Evolutionary conservation across 2,113 vertebrate genomes (phyloP).

Genomic region (Phocoena phocoena): DNA sequence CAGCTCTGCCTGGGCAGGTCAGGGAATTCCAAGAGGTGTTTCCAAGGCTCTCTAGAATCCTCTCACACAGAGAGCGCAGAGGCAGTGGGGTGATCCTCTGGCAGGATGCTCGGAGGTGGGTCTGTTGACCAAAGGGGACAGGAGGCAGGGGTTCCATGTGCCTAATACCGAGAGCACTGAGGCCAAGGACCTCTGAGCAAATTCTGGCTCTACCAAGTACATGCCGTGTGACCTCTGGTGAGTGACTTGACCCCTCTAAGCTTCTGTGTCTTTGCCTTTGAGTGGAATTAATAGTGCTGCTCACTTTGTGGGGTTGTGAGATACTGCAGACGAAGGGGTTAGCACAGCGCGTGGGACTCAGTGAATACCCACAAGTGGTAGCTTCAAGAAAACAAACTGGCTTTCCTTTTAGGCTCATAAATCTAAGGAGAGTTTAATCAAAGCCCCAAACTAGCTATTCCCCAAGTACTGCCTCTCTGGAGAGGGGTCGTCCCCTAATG

Average conservation of each 20-base stretch:
- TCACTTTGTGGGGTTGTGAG: neutral
- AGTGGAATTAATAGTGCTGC: neutral
- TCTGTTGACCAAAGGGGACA: neutral
- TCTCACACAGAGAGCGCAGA: accelerated
- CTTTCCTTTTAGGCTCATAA: conserved; percentile 46
- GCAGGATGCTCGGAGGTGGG: neutral
- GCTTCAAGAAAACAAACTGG: neutral
- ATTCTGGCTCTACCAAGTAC: neutral
- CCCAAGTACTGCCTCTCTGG: neutral
- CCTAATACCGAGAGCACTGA: accelerated
- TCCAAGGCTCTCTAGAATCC: neutral
- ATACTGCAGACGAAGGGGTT: neutral
- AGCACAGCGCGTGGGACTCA: neutral
- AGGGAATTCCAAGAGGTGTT: neutral
- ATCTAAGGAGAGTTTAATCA: conserved; percentile 50
- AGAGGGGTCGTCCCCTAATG: neutral
- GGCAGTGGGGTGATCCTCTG: neutral
- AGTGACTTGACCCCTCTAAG: no score
- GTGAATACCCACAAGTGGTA: neutral
- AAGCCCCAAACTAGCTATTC: neutral
- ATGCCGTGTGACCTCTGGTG: neutral
- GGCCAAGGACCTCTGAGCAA: no score
- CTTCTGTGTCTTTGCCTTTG: neutral
- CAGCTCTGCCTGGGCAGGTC: neutral
- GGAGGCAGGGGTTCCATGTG: neutral